phyloP scores from a whole-genome alignment of 1,140 invertebrate species.

The Pseudomyrmex gracilis region DNA sequence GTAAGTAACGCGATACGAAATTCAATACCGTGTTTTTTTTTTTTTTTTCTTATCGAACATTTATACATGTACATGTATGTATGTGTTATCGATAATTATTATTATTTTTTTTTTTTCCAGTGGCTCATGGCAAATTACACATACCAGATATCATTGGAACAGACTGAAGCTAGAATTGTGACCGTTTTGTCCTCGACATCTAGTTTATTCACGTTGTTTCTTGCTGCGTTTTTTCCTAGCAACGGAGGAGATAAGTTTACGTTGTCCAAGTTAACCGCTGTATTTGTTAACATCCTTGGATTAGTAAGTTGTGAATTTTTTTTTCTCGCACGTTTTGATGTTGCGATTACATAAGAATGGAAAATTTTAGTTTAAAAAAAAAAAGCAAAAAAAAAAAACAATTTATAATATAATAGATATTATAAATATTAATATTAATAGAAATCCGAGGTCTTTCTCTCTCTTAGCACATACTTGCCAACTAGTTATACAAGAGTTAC shows the following conservation, averaged over 20 bases:
- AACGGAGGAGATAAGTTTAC: constrained; percentile 92
- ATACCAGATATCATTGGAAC: constrained; percentile 91
- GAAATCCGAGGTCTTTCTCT: no score
- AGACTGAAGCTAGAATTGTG: constrained; percentile 91
- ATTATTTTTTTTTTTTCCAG: constrained; percentile 84
- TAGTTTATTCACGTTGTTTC: constrained; percentile 93
- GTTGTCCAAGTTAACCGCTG: constrained; percentile 92
- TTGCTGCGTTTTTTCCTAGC: constrained; percentile 93
- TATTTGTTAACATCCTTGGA: constrained; percentile 91
- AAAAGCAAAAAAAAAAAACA: no score
- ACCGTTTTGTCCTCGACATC: constrained; percentile 94
- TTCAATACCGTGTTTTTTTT: no score
- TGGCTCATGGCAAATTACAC: constrained; percentile 94
- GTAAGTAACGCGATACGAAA: constrained; percentile 85
- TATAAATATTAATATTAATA: no score
- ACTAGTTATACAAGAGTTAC: no score
- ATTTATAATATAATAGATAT: no score
- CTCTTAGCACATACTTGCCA: no score
- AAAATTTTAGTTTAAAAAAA: constrained; percentile 1
- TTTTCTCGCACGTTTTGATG: background rate
- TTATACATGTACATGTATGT: background rate
- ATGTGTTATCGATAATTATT: background rate
- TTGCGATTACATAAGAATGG: background rate
- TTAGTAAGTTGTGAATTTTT: constrained; percentile 86
- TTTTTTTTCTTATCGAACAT: background rate